Base-by-base conservation (phyloP, 2,797 vertebrate genomes). In the Anas capensis region DNA sequence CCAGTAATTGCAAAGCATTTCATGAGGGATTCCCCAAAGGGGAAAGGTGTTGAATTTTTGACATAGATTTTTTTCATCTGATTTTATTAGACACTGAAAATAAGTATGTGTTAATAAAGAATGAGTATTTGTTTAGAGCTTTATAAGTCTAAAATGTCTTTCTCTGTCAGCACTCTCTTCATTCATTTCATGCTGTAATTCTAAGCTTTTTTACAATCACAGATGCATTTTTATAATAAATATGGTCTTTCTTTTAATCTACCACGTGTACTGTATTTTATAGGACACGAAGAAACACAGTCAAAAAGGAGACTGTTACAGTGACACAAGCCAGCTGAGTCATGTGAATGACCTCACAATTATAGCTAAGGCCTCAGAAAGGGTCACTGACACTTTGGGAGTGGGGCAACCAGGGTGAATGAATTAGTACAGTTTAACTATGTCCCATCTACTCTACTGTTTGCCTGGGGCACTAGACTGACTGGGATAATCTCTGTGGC, bases 21-120 rank as follows among this genome's bases (percentile, higher is more conserved):
- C 9, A 44, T 48, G 20, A 64, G 10, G 13, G 10, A 57, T 64
- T 75, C 15, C 38, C 38, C 23, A 64, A 78, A 64, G 11, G n/a
- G 33, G 36, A 85, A 91, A 91, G 40, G 8, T 87, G 57, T n/a
- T 86, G 48, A 86, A 77, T 83, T 83, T 84, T 92, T 78, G 14
- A 57, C 48, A 54, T 20, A 56, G 29, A 53, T 15, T 49, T 89
- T 89, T 85, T 26, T 8, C 1, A 54, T 87, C 34, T 49, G 2
- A 72, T 65, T 66, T 86, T 65, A 91, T n/a, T 86, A 81, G 31
- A 10, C 44, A 80, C 8, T 86, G 69, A 75, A 91, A 87, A 82
- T 51, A 87, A 94, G 82, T 73, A 73, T 15, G 4, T 69, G 18
- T 71, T 83, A 81, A 89, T 57, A 96, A 94, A 89, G 19, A 81